Percentiles rank a stretch among this genome's conserved stretches.
These are phyloP conservation scores for Eupleurogrammus muticus DNA, from an alignment of 2,797 vertebrate genomes.

Conservation along the genomic window DNA sequence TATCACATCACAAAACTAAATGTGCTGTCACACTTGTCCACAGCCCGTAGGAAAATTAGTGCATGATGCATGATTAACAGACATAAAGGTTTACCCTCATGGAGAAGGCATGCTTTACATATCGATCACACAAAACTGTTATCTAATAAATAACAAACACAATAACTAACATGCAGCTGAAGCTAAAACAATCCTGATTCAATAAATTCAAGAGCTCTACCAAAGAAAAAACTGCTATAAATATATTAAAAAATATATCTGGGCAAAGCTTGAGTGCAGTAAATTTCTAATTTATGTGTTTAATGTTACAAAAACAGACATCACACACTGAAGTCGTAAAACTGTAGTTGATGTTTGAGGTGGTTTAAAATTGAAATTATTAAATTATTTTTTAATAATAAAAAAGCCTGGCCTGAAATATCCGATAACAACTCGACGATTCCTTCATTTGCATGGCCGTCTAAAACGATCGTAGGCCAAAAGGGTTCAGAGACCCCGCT, in stretches of 20 bases:
- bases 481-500: conserved; percentile 22
- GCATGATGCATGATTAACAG: neutral
- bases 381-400: neutral
- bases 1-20: neutral
- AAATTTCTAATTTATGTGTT: neutral
- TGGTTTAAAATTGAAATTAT: neutral
- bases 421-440: neutral
- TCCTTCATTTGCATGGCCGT: neutral
- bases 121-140: conserved; percentile 5
- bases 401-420: neutral
- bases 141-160: no score
- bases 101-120: conserved; percentile 10
- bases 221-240: neutral
- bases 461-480: conserved; percentile 32
- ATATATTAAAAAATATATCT: neutral
- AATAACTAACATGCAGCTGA: neutral
- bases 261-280: neutral
- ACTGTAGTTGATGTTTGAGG: neutral
- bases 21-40: neutral
- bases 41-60: neutral
- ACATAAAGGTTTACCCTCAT: neutral
- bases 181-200: neutral
- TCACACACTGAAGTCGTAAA: neutral
- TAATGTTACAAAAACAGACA: neutral
- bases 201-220: neutral